Evolutionary conservation across 2,888 invertebrate species (phyloP).

Genomic region (Melinopterus prodromus): DNA sequence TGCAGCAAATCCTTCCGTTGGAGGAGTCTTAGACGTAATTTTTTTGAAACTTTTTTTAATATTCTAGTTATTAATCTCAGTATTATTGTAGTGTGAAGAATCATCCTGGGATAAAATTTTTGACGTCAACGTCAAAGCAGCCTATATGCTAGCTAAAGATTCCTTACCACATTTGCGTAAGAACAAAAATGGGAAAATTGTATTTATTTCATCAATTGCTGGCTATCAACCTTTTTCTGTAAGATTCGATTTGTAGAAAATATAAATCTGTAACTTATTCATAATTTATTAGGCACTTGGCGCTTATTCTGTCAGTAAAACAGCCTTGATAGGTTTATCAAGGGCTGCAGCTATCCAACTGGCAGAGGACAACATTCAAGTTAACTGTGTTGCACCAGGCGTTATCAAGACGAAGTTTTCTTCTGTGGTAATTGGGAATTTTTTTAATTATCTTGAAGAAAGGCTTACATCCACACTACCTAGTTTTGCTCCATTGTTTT

Average conservation of each 20-base stretch:
- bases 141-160: slow-evolving; percentile 90
- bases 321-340: slow-evolving; percentile 86
- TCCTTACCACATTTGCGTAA: slow-evolving; percentile 82
- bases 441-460: background rate
- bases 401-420: slow-evolving; percentile 92
- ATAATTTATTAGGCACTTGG: slow-evolving; percentile 74
- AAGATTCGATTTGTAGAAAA: slow-evolving; percentile 47
- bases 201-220: slow-evolving; percentile 89
- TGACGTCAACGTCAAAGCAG: slow-evolving; percentile 91
- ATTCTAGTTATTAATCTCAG: background rate
- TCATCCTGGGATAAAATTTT: slow-evolving; percentile 95
- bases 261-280: background rate
- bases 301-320: slow-evolving; percentile 93
- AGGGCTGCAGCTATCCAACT: slow-evolving; percentile 83
- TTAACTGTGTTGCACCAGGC: slow-evolving; percentile 94
- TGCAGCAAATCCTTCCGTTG: slow-evolving; percentile 86
- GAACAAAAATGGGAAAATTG: slow-evolving; percentile 83
- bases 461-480: too few relatives aligned
- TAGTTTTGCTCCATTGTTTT: too few relatives aligned
- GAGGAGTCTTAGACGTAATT: slow-evolving; percentile 77
- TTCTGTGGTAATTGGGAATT: slow-evolving; percentile 66
- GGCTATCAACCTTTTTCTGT: slow-evolving; percentile 81
- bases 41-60: slow-evolving; percentile 6
- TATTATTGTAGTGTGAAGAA: slow-evolving; percentile 74
- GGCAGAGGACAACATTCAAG: slow-evolving; percentile 84